Evolutionary conservation across 2,797 vertebrate species (phyloP).

Genomic region (Enteromius viviparus): DNA sequence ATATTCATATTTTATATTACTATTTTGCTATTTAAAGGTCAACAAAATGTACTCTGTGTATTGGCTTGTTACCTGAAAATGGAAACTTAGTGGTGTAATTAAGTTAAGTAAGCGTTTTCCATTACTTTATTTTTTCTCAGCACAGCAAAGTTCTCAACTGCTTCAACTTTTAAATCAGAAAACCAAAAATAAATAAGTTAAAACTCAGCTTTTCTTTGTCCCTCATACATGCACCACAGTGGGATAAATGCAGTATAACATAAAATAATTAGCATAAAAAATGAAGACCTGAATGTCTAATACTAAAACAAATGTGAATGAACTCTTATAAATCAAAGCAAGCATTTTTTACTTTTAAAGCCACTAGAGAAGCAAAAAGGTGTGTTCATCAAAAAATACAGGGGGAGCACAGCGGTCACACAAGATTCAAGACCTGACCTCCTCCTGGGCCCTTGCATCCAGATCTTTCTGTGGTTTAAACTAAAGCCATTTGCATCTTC

Average conservation of each 20-base stretch:
- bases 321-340: neutral
- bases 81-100: neutral
- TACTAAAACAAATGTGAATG: neutral
- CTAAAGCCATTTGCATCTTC: neutral
- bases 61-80: neutral
- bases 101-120: neutral
- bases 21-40: neutral
- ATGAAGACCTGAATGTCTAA: neutral
- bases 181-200: neutral
- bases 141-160: neutral
- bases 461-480: neutral
- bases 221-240: neutral
- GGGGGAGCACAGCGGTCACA: neutral
- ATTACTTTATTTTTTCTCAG: neutral
- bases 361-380: neutral
- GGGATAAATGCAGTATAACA: neutral
- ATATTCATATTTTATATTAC: neutral
- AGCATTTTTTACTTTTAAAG: conserved; percentile 16
- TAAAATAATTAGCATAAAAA: neutral
- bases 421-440: conserved; percentile 10
- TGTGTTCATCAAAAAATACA: neutral
- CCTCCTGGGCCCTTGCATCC: conserved; percentile 22
- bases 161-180: neutral
- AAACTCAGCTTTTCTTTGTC: neutral
- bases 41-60: neutral